phyloP scores from a whole-genome alignment of 2,113 vertebrate species.

The Marcusenius ussheri region DNA sequence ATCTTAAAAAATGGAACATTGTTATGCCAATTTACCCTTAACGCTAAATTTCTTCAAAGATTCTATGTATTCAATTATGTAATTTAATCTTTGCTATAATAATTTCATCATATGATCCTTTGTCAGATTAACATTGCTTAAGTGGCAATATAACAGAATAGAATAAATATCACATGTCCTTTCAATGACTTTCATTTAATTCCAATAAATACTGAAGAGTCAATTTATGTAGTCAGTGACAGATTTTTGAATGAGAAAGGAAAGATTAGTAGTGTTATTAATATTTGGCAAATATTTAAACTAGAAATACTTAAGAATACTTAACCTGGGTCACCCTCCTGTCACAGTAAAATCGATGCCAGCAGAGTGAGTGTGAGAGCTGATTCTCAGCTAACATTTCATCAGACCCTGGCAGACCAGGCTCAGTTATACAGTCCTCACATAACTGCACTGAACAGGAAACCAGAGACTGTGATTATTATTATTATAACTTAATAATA shows the following conservation, averaged over 20 bases:
- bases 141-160: not conserved
- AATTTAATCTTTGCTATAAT: not conserved
- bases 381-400: not conserved
- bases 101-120: not conserved
- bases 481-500: not conserved
- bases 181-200: not conserved
- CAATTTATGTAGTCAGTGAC: not conserved
- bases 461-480: not conserved
- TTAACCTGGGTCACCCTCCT: not conserved
- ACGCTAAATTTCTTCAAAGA: not conserved
- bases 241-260: not conserved
- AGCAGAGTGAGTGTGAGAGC: not conserved
- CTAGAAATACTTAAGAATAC: not conserved
- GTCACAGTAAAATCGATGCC: not conserved
- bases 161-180: not conserved
- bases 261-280: slow-evolving; percentile 1
- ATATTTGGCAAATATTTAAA: not conserved
- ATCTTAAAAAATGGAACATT: not conserved
- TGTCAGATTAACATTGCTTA: not conserved
- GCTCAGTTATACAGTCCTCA: not conserved
- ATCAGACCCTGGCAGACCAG: not conserved
- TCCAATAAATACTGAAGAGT: not conserved
- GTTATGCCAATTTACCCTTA: not conserved
- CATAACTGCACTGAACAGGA: not conserved
- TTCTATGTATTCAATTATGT: not conserved